These are phyloP conservation scores for Pitta sordida DNA, from an alignment of 2,113 vertebrate species.

Conservation along the genomic window DNA sequence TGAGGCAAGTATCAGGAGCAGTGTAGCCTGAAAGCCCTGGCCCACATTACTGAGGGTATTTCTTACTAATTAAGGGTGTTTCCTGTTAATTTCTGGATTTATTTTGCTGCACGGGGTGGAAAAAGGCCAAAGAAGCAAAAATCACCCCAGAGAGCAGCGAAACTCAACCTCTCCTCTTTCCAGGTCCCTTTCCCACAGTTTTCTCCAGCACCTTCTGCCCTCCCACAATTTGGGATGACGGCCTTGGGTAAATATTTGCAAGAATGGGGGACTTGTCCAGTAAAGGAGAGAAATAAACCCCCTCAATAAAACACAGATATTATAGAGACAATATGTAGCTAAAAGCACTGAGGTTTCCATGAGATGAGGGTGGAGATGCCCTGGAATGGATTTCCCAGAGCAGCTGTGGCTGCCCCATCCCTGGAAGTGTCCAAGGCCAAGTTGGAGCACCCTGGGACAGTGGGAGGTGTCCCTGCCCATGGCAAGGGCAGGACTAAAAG, in stretches of 20 bases:
- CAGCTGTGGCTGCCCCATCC: background rate
- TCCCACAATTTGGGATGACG: background rate
- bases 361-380: background rate
- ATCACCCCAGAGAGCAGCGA: background rate
- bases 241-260: background rate
- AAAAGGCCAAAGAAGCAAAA: constrained; percentile 31
- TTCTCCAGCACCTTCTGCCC: constrained; percentile 3
- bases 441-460: background rate
- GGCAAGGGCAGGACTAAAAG: too few relatives aligned
- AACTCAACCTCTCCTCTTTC: background rate
- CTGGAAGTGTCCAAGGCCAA: background rate
- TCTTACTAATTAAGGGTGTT: background rate
- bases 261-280: background rate
- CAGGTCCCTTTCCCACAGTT: constrained; percentile 13
- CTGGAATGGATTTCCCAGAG: background rate
- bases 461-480: background rate
- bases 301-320: background rate
- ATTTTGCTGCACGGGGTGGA: background rate
- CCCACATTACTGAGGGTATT: background rate
- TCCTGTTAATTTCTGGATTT: background rate
- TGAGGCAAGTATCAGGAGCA: background rate
- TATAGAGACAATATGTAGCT: background rate
- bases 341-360: background rate
- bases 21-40: background rate
- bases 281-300: background rate